phyloP scores from a whole-genome alignment of 2,888 invertebrate genomes.

The Agrypnus murinus region DNA sequence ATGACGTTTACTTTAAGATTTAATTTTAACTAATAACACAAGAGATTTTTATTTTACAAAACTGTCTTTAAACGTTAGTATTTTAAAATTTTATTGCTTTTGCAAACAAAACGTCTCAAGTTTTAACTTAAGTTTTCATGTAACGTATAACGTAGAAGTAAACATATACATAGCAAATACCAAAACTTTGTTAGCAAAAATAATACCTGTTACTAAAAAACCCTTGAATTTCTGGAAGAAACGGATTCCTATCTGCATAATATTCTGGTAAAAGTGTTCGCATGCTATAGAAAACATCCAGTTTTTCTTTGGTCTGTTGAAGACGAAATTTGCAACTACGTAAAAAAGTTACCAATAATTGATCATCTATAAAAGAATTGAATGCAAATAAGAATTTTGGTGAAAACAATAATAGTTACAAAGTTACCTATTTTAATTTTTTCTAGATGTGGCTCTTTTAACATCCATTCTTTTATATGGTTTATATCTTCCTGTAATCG shows the following conservation, averaged over 20 bases:
- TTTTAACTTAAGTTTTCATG: no score
- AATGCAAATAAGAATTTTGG: no score
- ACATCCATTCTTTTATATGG: slow-evolving; percentile 74
- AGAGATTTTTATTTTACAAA: no score
- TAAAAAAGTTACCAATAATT: slow-evolving; percentile 73
- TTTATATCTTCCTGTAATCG: slow-evolving; percentile 71
- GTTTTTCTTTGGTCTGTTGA: slow-evolving; percentile 74
- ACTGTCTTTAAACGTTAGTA: no score
- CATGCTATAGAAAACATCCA: slow-evolving; percentile 76
- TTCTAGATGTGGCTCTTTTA: slow-evolving; percentile 76
- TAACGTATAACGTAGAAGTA: no score
- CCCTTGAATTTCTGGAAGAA: slow-evolving; percentile 56
- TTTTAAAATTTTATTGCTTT: no score
- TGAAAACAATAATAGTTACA: no score
- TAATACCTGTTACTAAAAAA: not conserved
- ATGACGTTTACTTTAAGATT: no score
- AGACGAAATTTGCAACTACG: slow-evolving; percentile 75
- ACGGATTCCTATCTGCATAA: slow-evolving; percentile 72
- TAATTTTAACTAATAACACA: no score
- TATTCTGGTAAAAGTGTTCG: slow-evolving; percentile 76
- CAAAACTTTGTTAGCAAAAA: no score
- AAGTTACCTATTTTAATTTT: slow-evolving; percentile 73
- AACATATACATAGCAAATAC: no score
- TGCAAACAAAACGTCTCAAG: no score
- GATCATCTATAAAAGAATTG: slow-evolving; percentile 69